phyloP scores from a whole-genome alignment of 2,113 vertebrate species.

The Lutjanus erythropterus region DNA sequence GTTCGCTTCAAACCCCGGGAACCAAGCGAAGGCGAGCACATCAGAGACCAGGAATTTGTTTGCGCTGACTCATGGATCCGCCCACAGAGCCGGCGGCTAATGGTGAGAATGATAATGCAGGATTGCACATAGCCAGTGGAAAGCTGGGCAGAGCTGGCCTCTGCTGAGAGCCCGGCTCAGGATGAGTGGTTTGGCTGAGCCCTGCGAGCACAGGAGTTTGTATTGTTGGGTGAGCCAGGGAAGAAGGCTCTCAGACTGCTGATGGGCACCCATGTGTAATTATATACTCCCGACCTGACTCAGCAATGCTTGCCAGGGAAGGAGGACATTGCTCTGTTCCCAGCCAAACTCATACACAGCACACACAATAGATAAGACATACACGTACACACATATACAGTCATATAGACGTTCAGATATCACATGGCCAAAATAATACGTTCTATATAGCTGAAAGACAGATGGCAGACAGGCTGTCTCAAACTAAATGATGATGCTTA shows the following conservation, averaged over 20 bases:
- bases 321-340: constrained; percentile 57
- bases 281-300: constrained; percentile 76
- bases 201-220: constrained; percentile 55
- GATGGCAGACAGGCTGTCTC: constrained; percentile 49
- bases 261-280: constrained; percentile 80
- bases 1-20: constrained; percentile 45
- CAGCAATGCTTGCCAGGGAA: constrained; percentile 72
- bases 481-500: constrained; percentile 39
- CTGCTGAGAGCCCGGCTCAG: constrained; percentile 40
- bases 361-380: constrained; percentile 8
- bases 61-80: constrained; percentile 67
- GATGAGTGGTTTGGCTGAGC: constrained; percentile 54
- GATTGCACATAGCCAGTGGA: constrained; percentile 43
- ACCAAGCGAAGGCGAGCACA: constrained; percentile 34
- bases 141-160: constrained; percentile 27
- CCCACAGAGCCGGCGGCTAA: constrained; percentile 52
- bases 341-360: constrained; percentile 36
- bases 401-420: constrained; percentile 13
- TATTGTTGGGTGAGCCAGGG: constrained; percentile 56
- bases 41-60: constrained; percentile 62
- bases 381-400: neutral
- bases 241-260: constrained; percentile 66
- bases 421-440: constrained; percentile 43
- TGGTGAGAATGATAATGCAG: constrained; percentile 63
- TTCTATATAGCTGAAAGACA: constrained; percentile 3